Conservation (phyloP, 2,113 vertebrate species). For the Gallinago undulata region DNA sequence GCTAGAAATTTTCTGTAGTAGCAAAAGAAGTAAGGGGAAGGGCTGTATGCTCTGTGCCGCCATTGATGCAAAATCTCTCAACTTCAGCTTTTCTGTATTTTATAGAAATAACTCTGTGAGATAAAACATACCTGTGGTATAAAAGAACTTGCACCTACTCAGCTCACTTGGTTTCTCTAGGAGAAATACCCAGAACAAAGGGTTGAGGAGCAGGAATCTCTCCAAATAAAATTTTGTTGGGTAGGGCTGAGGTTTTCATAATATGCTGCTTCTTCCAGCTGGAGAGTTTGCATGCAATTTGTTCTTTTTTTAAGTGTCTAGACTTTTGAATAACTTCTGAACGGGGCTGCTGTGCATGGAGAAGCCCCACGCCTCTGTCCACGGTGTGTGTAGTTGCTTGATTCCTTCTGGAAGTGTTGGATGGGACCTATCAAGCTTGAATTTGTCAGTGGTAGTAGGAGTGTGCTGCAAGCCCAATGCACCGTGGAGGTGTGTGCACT, state of each 20-base stretch:
- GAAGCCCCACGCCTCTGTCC: background rate
- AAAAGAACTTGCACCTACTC: background rate
- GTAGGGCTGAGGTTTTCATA: background rate
- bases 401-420: background rate
- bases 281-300: background rate
- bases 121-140: background rate
- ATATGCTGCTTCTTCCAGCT: background rate
- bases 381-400: rapidly evolving
- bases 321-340: background rate
- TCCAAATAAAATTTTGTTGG: background rate
- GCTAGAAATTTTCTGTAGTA: background rate
- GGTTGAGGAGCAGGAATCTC: background rate
- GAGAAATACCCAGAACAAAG: background rate
- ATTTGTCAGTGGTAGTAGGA: background rate
- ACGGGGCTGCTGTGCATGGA: rapidly evolving
- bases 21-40: background rate
- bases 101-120: background rate
- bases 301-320: background rate
- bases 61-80: background rate
- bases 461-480: rapidly evolving
- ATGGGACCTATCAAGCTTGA: background rate
- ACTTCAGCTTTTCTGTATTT: background rate
- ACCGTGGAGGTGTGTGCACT: too few relatives aligned
- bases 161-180: background rate
- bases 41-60: background rate